These are phyloP conservation scores for Odobenus rosmarus DNA, from an alignment of 2,113 vertebrate species.

Conservation along the genomic window DNA sequence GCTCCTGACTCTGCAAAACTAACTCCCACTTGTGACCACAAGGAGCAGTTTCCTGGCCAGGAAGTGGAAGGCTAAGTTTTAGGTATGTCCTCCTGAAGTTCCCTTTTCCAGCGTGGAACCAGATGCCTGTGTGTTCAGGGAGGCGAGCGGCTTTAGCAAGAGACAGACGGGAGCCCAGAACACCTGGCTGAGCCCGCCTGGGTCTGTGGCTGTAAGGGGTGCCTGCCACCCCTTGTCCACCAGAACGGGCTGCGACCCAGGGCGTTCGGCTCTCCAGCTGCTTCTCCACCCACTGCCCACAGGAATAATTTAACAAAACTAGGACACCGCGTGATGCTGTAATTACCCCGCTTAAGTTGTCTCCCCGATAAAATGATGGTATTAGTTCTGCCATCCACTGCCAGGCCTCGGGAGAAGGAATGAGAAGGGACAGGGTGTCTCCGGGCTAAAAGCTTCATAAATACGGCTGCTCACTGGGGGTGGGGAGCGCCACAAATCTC, in stretches of 20 bases:
- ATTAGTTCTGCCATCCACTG: conserved; percentile 54
- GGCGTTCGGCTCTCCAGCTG: neutral
- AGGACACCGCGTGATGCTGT: neutral
- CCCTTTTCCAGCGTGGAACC: rapidly evolving
- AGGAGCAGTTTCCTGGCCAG: neutral
- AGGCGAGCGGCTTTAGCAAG: rapidly evolving
- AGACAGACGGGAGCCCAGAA: neutral
- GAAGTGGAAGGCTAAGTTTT: neutral
- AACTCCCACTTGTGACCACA: rapidly evolving
- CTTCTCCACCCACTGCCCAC: neutral
- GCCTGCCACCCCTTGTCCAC: rapidly evolving
- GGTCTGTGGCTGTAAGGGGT: neutral
- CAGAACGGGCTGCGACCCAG: neutral
- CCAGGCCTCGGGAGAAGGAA: conserved; percentile 6
- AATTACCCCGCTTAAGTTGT: neutral
- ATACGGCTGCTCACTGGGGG: rapidly evolving
- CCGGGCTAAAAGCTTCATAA: neutral
- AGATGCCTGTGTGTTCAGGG: rapidly evolving
- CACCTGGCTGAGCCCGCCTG: neutral
- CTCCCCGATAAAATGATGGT: neutral
- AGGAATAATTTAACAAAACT: neutral
- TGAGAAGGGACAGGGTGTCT: conserved; percentile 42
- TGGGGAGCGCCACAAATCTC: neutral
- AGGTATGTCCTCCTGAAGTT: too few species aligned
- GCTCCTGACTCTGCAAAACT: neutral